Conservation (phyloP, 2,113 vertebrate genomes). For the Sylvilagus bachmani region DNA sequence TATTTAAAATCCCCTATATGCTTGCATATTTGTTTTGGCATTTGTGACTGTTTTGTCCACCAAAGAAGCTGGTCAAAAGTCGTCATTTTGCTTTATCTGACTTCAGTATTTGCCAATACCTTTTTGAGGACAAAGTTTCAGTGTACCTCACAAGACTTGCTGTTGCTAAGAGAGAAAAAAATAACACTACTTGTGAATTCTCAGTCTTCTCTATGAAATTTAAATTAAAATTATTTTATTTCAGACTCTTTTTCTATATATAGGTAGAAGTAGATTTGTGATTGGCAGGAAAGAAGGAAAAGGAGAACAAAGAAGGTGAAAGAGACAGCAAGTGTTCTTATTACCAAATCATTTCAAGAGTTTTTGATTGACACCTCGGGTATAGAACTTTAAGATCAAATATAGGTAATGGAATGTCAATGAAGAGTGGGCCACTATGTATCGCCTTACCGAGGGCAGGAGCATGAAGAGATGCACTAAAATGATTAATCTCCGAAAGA, state of each 20-base stretch:
- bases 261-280: not conserved
- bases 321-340: constrained; percentile 23
- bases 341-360: constrained; percentile 36
- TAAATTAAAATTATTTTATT: constrained; percentile 62
- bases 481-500: not conserved
- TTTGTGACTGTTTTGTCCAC: not conserved
- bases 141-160: not conserved
- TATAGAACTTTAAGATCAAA: constrained; percentile 46
- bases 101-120: constrained; percentile 18
- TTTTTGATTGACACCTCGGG: constrained; percentile 38
- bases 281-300: constrained; percentile 30
- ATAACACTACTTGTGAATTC: not conserved
- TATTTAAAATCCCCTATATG: too few species aligned
- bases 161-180: not conserved
- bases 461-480: not conserved
- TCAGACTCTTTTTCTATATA: constrained; percentile 48
- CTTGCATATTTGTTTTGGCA: not conserved
- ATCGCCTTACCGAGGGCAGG: constrained; percentile 34
- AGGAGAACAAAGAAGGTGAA: not conserved
- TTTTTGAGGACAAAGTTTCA: not conserved
- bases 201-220: constrained; percentile 59
- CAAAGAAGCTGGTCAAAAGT: not conserved
- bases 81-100: not conserved
- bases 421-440: not conserved
- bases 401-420: not conserved